Evolutionary conservation across 2,888 invertebrate genomes (phyloP).

Genomic region (Bellardia bayeri): DNA sequence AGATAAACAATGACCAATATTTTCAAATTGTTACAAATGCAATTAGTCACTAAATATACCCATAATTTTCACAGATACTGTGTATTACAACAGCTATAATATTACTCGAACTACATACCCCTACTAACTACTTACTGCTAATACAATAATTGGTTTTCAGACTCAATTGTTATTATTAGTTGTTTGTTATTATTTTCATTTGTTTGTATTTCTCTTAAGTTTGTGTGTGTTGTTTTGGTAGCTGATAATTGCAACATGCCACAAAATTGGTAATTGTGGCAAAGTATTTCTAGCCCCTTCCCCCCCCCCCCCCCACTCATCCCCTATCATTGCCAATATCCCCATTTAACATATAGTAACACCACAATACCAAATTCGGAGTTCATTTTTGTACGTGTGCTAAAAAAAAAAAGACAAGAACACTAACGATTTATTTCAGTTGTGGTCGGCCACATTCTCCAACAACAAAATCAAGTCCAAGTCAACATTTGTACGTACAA

Average conservation of each 20-base stretch:
- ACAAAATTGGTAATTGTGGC: constrained; percentile 61
- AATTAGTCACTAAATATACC: constrained; percentile 14
- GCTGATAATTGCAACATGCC: constrained; percentile 60
- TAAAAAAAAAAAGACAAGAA: background rate
- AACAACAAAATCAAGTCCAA: constrained; percentile 30
- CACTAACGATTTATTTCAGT: constrained; percentile 21
- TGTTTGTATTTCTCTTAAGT: constrained; percentile 12
- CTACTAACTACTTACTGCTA: constrained; percentile 47
- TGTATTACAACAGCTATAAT: constrained; percentile 39
- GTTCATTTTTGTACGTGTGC: background rate
- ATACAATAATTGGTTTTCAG: constrained; percentile 53
- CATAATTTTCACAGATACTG: background rate
- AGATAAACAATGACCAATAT: background rate
- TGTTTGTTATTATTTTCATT: constrained; percentile 46
- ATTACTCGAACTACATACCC: constrained; percentile 8
- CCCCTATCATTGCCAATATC: background rate
- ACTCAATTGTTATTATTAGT: constrained; percentile 46
- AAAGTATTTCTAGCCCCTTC: background rate
- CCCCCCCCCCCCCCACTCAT: background rate
- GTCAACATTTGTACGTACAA: background rate
- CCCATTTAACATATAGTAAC: background rate
- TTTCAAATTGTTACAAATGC: background rate
- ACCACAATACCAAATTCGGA: background rate
- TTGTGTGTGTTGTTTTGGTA: background rate
- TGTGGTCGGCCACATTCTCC: constrained; percentile 39